A percentile compares a stretch with the other conserved stretches of the same genome.
phyloP scores from a whole-genome alignment of 2,113 vertebrate genomes.

The Myrmecobius fasciatus region DNA sequence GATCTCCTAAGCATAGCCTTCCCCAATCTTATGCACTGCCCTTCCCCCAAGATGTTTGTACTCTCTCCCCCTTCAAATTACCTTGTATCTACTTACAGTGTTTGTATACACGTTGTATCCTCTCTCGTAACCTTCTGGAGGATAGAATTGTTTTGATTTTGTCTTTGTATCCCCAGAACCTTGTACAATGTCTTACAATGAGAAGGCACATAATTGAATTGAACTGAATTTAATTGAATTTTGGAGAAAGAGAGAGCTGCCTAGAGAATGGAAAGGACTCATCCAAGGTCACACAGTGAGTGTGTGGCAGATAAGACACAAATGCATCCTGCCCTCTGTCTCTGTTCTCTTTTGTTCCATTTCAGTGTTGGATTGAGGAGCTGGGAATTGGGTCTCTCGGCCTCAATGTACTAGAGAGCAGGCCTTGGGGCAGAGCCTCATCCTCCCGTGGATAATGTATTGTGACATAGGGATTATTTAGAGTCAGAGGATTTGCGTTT shows the following conservation, averaged over 20 bases:
- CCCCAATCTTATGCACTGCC: background rate
- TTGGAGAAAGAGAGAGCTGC: conserved; percentile 16
- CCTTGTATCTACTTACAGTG: background rate
- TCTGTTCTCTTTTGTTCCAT: background rate
- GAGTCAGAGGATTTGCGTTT: background rate
- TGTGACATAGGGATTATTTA: background rate
- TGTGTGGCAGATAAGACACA: background rate
- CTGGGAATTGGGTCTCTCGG: background rate
- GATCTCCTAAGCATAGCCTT: background rate
- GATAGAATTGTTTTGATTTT: background rate
- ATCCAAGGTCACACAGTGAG: background rate
- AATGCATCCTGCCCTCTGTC: background rate
- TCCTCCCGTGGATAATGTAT: background rate
- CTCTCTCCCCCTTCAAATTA: background rate
- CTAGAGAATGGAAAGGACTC: background rate
- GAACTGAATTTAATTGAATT: conserved; percentile 1
- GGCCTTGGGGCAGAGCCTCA: background rate
- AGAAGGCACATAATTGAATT: background rate
- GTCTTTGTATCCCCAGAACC: background rate
- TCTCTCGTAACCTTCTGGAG: background rate
- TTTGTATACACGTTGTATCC: background rate
- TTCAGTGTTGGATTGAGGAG: background rate
- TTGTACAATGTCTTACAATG: background rate
- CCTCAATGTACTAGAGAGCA: background rate
- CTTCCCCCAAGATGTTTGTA: background rate